Conservation (phyloP, 2,888 invertebrate species). For the Habroteleia sp. region DNA sequence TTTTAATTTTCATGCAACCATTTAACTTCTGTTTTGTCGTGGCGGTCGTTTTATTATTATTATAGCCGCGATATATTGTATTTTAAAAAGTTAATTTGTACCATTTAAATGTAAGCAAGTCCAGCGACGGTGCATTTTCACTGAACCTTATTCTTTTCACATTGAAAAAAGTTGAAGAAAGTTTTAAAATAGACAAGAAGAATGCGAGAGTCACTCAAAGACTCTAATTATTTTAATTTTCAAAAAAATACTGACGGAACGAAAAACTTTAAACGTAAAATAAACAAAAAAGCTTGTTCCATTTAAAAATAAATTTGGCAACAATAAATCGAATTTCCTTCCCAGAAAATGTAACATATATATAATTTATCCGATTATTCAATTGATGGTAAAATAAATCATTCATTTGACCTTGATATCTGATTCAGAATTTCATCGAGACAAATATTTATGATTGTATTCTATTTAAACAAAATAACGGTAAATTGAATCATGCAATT, state of each 20-base stretch:
- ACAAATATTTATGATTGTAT: no score
- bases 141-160: slow-evolving; percentile 32
- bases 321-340: no score
- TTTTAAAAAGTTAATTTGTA: slow-evolving; percentile 50
- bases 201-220: slow-evolving; percentile 9
- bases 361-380: no score
- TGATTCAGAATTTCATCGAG: no score
- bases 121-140: slow-evolving; percentile 47
- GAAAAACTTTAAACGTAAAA: no score
- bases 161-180: slow-evolving; percentile 10
- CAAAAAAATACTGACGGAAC: slow-evolving; percentile 2
- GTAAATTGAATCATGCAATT: no score
- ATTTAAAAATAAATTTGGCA: no score
- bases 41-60: slow-evolving; percentile 30
- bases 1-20: slow-evolving; percentile 6
- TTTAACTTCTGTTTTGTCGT: slow-evolving; percentile 7
- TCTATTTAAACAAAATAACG: no score
- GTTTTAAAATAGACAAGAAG: slow-evolving; percentile 9
- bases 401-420: no score
- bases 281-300: no score
- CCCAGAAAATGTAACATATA: no score
- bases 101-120: slow-evolving; percentile 52
- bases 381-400: no score
- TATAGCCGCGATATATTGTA: slow-evolving; percentile 20
- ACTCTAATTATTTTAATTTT: slow-evolving; percentile 26